phyloP scores from a whole-genome alignment of 2,113 vertebrate genomes.

The Tichodroma muraria region DNA sequence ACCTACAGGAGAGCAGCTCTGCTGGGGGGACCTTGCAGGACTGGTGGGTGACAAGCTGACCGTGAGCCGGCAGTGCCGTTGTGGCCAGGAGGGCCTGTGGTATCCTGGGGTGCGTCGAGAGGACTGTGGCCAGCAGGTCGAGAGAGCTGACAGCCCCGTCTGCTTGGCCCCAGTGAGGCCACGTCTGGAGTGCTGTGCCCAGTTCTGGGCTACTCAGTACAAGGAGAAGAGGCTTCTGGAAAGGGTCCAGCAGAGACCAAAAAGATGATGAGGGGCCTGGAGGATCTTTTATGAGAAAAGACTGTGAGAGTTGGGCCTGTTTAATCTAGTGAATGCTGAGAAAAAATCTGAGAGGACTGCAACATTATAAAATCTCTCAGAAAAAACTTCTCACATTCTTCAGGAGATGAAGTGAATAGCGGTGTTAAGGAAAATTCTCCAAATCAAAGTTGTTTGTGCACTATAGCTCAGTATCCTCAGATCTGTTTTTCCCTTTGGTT shows the following conservation, averaged over 20 bases:
- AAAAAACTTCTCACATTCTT: background rate
- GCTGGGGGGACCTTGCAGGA: background rate
- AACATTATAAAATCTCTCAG: background rate
- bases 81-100: background rate
- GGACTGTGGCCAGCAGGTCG: background rate
- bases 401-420: background rate
- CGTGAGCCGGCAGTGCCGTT: fast-evolving
- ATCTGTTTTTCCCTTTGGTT: background rate
- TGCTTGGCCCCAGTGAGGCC: fast-evolving
- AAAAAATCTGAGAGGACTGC: background rate
- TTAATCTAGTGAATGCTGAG: background rate
- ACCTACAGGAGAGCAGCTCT: background rate
- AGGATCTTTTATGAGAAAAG: background rate
- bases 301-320: background rate
- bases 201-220: fast-evolving
- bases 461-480: background rate
- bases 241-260: background rate
- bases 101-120: fast-evolving
- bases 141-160: background rate
- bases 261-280: background rate
- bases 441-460: background rate
- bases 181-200: background rate
- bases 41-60: background rate
- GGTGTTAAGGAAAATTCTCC: background rate
- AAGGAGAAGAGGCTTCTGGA: background rate